Conservation (phyloP, 2,113 vertebrate genomes). For the Oncorhynchus clarkii region DNA sequence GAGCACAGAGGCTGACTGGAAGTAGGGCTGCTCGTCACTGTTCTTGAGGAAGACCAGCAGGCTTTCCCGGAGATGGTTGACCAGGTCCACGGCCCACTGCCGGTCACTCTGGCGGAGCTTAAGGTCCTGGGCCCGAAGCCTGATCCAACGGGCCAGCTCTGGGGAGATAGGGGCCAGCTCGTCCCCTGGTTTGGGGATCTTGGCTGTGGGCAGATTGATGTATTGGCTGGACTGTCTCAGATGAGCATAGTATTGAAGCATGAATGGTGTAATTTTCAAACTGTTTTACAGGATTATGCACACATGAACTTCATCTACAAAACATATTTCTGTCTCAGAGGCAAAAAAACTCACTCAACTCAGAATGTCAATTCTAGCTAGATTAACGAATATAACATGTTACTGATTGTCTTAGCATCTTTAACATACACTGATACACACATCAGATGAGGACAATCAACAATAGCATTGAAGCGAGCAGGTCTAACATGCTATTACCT, state of each 20-base stretch:
- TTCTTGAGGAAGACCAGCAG: slow-evolving; percentile 59
- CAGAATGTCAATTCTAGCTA: too few relatives aligned
- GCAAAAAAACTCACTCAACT: too few relatives aligned
- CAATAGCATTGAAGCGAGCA: background rate
- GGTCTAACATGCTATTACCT: background rate
- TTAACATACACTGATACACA: background rate
- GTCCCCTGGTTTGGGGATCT: background rate
- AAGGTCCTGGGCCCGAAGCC: slow-evolving; percentile 31
- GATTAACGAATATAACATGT: too few relatives aligned
- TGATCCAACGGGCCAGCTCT: slow-evolving; percentile 41
- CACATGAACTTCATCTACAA: too few relatives aligned
- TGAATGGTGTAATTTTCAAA: too few relatives aligned
- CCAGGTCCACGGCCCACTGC: slow-evolving; percentile 42
- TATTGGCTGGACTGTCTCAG: too few relatives aligned
- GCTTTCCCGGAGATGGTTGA: slow-evolving; percentile 59
- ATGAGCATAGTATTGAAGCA: too few relatives aligned
- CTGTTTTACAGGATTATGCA: too few relatives aligned
- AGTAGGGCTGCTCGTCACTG: slow-evolving; percentile 49
- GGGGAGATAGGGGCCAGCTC: slow-evolving; percentile 8
- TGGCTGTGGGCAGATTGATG: background rate
- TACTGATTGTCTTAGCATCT: background rate
- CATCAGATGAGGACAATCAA: background rate
- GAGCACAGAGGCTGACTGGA: slow-evolving; percentile 46
- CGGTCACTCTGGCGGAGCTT: slow-evolving; percentile 40
- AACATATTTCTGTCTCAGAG: too few relatives aligned